Percentiles rank a stretch among this genome's conserved stretches.
These are phyloP conservation scores for Allacma fusca DNA, from an alignment of 2,888 invertebrate species.

Conservation along the genomic window DNA sequence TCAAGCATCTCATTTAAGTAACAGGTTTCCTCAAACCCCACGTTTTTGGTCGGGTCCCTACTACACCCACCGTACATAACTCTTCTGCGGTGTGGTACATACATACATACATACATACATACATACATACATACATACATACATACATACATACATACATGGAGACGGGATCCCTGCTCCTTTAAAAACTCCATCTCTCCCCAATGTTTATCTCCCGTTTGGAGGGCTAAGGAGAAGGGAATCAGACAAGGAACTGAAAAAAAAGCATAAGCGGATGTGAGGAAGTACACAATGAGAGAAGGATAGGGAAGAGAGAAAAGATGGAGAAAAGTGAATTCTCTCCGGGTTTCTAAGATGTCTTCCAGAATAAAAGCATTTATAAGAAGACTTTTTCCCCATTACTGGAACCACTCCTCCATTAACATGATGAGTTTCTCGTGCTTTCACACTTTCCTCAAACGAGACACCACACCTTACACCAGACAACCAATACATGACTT, in stretches of 20 bases:
- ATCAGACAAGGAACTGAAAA: not conserved
- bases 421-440: constrained; percentile 38
- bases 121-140: no score
- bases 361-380: constrained; percentile 38
- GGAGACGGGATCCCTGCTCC: no score
- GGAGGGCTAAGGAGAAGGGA: constrained; percentile 4
- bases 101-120: no score
- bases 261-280: constrained; percentile 17
- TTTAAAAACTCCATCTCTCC: no score
- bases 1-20: constrained; percentile 61
- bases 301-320: not conserved
- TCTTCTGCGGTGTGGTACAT: no score
- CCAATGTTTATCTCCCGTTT: not conserved
- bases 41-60: no score
- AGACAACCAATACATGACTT: constrained; percentile 11
- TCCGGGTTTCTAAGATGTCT: constrained; percentile 26
- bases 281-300: not conserved
- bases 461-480: constrained; percentile 17
- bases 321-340: constrained; percentile 26
- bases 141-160: no score
- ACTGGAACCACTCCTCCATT: constrained; percentile 34
- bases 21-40: constrained; percentile 55
- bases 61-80: no score
- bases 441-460: constrained; percentile 29
- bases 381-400: constrained; percentile 32